Evolutionary conservation across 2,113 vertebrate genomes (phyloP).

Genomic region (Limnothrissa miodon): DNA sequence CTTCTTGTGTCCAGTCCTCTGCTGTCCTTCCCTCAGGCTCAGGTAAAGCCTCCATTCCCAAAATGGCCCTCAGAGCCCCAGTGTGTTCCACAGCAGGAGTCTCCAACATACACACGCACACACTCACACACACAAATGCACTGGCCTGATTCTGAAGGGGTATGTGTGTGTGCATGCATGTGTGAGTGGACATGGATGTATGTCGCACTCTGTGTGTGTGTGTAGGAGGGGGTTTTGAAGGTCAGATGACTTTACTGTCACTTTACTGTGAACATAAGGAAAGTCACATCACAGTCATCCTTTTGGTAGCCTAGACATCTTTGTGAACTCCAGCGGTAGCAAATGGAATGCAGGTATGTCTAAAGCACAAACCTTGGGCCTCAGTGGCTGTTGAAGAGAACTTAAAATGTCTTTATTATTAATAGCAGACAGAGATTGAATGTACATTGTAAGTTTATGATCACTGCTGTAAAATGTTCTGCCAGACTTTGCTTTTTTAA

Average conservation of each 20-base stretch:
- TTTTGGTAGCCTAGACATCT: too few relatives aligned
- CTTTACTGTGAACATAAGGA: background rate
- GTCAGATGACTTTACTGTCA: background rate
- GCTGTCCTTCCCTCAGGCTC: slow-evolving; percentile 10
- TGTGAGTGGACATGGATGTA: background rate
- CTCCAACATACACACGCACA: background rate
- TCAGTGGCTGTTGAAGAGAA: too few relatives aligned
- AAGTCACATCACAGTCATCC: background rate
- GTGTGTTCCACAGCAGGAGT: background rate
- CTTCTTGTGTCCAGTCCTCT: background rate
- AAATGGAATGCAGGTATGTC: too few relatives aligned
- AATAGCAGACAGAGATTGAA: background rate
- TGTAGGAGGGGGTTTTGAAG: background rate
- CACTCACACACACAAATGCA: too few relatives aligned
- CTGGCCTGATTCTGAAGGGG: too few relatives aligned
- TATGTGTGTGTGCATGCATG: background rate
- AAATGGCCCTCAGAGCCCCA: slow-evolving; percentile 7
- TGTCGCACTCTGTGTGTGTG: background rate
- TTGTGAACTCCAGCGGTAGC: too few relatives aligned
- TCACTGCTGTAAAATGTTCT: background rate
- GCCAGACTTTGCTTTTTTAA: background rate
- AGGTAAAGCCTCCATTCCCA: slow-evolving; percentile 9
- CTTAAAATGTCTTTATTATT: background rate
- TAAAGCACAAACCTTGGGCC: too few relatives aligned
- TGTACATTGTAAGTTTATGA: background rate